A percentile compares a stretch with the other conserved stretches of the same genome.
phyloP scores from a whole-genome alignment of 2,888 invertebrate genomes.

The Trissolcus japonicus region DNA sequence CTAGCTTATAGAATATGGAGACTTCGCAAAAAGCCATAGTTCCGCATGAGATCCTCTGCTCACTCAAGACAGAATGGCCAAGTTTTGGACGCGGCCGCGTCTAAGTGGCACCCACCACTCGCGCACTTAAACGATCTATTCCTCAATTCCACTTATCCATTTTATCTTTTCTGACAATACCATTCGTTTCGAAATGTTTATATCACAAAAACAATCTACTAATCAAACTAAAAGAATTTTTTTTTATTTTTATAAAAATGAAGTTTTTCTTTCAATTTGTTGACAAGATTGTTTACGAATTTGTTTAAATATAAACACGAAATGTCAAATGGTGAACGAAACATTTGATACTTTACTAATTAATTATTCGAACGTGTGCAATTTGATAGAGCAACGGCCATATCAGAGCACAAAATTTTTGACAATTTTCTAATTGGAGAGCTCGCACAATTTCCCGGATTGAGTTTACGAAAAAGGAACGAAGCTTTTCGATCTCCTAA shows the following conservation, averaged over 20 bases:
- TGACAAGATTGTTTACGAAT: too few relatives aligned
- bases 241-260: too few relatives aligned
- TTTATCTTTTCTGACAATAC: conserved; percentile 35
- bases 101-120: conserved; percentile 65
- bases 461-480: conserved; percentile 60
- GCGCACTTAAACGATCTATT: conserved; percentile 48
- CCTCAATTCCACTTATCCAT: conserved; percentile 46
- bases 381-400: conserved; percentile 5
- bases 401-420: conserved; percentile 27
- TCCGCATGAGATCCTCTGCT: conserved; percentile 65
- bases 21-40: conserved; percentile 61
- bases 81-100: conserved; percentile 69
- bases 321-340: too few relatives aligned
- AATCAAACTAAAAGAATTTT: too few relatives aligned
- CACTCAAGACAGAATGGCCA: conserved; percentile 69
- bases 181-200: conserved; percentile 24
- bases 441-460: conserved; percentile 63
- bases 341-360: too few relatives aligned
- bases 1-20: conserved; percentile 62
- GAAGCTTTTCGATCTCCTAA: conserved; percentile 41
- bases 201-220: too few relatives aligned
- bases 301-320: too few relatives aligned
- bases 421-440: conserved; percentile 64
- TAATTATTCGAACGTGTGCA: too few relatives aligned
- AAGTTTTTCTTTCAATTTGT: too few relatives aligned